A percentile compares a stretch with the other conserved stretches of the same genome.
These are phyloP conservation scores for Rambutsinella grinnellia DNA, from an alignment of 2,888 invertebrate species.

Conservation along the genomic window DNA sequence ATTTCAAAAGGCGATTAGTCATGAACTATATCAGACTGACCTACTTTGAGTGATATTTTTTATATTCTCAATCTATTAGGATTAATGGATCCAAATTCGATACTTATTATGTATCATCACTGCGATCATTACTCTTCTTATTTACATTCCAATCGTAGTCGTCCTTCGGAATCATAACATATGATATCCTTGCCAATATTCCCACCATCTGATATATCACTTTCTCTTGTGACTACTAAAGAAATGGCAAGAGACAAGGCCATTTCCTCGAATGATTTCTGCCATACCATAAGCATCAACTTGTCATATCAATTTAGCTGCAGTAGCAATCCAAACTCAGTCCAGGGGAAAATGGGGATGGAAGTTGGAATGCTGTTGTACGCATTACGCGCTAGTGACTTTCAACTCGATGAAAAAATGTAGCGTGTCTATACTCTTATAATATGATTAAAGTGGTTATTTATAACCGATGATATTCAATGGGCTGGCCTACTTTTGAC, in stretches of 20 bases:
- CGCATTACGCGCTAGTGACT: neutral
- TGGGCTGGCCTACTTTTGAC: no score
- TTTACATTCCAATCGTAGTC: neutral
- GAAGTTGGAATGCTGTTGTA: neutral
- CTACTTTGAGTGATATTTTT: conserved; percentile 13
- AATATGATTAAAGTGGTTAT: no score
- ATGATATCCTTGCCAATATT: neutral
- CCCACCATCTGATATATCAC: neutral
- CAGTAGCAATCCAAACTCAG: conserved; percentile 18
- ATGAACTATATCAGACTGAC: neutral
- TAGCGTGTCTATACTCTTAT: no score
- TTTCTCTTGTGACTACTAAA: neutral
- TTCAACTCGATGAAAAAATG: neutral
- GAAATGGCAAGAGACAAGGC: neutral
- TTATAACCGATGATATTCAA: no score
- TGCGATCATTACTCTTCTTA: neutral
- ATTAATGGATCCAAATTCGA: conserved; percentile 41
- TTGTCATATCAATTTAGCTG: conserved; percentile 39
- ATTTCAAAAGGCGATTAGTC: neutral
- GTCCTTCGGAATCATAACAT: no score
- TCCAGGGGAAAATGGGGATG: conserved; percentile 3
- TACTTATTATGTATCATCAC: conserved; percentile 26
- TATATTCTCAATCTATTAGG: conserved; percentile 9
- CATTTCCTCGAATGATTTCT: neutral
- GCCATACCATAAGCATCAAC: conserved; percentile 9